Evolutionary conservation across 2,888 invertebrate species (phyloP), one percentile per base, ranked within the genome.

Genomic region (Orthosia cruda): DNA sequence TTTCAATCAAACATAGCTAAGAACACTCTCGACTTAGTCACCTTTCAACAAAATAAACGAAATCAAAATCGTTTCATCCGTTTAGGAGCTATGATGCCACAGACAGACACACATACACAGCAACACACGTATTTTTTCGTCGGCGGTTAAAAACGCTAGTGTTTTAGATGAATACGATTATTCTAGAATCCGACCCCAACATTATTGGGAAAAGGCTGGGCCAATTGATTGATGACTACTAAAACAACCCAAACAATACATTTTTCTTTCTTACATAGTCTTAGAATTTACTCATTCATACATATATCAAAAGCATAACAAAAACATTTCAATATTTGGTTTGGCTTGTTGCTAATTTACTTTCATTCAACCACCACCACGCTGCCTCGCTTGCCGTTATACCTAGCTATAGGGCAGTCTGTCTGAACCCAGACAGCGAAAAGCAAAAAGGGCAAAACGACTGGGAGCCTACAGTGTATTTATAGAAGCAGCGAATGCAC

Each of bases 401-500:
- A 81, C 52, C 55, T 81, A 81, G 57, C 55, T 72, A 85, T 70
- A 69, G 26, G 26, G 50, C 61, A 23, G 59, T 68, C 40, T 23
- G 40, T 32, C 26, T 59, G 50, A 47, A 49, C 45, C 57, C 79
- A 86, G 88, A 88, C 87, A 49, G 65, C 59, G 66, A 82, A 65
- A 72, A 82, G 66, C 72, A 87, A 87, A 87, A 86, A 87, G 80
- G 66, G 32, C 81, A 68, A 68, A 77, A 73, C 77, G 66, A 57
- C 61, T 68, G 80, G 75, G 82, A 78, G 71, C 71, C 71, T 69
- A 26, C 77, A 77, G 85, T 77, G 75, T 87, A 87, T 87, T 87
- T 87, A 77, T 87, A 87, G 87, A 81, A 58, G 12, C 77, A 40
- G 80, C 80, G 87, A 84, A 81, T 63, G 78, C 61, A 68, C 80